These are phyloP conservation scores for Clinocottus analis DNA, from an alignment of 2,113 vertebrate species.

Conservation along the genomic window DNA sequence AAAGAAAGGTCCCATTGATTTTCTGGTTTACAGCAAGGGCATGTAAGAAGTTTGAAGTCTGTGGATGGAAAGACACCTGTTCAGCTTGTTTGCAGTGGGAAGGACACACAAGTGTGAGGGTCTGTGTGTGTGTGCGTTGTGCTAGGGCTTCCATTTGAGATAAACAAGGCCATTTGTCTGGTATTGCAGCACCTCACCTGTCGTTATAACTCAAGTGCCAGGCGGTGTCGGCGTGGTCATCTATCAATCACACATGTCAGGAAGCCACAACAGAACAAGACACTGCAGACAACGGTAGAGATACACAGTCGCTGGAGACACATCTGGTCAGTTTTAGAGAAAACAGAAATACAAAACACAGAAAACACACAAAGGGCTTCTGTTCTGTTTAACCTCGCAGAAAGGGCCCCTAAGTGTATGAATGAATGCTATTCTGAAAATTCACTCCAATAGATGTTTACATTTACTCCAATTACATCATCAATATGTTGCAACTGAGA, in stretches of 20 bases:
- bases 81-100: too few species aligned
- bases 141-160: conserved; percentile 8
- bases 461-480: not conserved
- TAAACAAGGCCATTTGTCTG: conserved; percentile 51
- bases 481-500: not conserved
- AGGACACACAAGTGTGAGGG: not conserved
- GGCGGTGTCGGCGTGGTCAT: not conserved
- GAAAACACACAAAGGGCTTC: conserved; percentile 1
- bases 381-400: not conserved
- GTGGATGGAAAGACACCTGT: conserved; percentile 16
- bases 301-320: not conserved
- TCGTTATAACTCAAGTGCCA: conserved; percentile 43
- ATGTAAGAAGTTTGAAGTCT: conserved; percentile 34
- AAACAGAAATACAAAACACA: conserved; percentile 8
- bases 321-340: conserved; percentile 15
- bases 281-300: conserved; percentile 23
- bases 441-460: not conserved
- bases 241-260: conserved; percentile 54
- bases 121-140: not conserved
- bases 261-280: conserved; percentile 39
- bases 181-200: conserved; percentile 42
- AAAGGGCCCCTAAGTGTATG: not conserved
- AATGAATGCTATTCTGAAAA: not conserved
- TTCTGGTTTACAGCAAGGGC: conserved; percentile 47
- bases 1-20: conserved; percentile 54